Conservation (phyloP, 2,888 invertebrate species). For the Pheosia gnoma region DNA sequence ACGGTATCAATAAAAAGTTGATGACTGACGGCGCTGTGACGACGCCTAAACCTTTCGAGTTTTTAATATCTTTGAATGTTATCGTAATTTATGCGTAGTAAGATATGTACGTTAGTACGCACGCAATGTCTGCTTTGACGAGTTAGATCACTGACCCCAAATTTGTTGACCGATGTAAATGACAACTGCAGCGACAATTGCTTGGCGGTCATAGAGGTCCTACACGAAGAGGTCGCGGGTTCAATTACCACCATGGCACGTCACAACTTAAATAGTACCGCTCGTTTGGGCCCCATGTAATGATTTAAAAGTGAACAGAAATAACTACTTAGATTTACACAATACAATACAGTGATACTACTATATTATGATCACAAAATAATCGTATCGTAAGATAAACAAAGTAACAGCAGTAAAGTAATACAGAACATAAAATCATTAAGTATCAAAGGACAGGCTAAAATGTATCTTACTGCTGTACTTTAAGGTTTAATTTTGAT, state of each 20-base stretch:
- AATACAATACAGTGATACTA: too few relatives aligned
- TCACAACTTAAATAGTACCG: too few relatives aligned
- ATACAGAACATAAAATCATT: background rate
- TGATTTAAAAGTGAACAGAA: too few relatives aligned
- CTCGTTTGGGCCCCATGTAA: too few relatives aligned
- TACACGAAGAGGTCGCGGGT: too few relatives aligned
- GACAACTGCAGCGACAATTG: background rate
- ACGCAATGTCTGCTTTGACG: background rate
- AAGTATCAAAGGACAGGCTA: background rate
- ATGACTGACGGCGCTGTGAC: constrained; percentile 34
- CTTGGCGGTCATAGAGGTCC: too few relatives aligned
- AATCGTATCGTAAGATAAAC: background rate
- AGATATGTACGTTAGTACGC: background rate
- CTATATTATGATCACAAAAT: background rate
- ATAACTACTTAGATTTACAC: too few relatives aligned
- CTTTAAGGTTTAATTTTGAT: background rate
- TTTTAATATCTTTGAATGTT: constrained; percentile 17
- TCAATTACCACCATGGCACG: too few relatives aligned
- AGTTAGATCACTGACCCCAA: background rate
- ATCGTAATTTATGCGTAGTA: background rate
- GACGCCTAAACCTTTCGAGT: constrained; percentile 49
- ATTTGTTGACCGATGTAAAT: background rate
- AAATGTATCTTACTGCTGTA: background rate
- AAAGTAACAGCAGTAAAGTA: background rate
- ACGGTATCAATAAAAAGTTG: constrained; percentile 65